Percentiles rank a stretch among this genome's conserved stretches.
Conservation (phyloP, 2,797 vertebrate genomes). For the Cichlasoma orientale region DNA sequence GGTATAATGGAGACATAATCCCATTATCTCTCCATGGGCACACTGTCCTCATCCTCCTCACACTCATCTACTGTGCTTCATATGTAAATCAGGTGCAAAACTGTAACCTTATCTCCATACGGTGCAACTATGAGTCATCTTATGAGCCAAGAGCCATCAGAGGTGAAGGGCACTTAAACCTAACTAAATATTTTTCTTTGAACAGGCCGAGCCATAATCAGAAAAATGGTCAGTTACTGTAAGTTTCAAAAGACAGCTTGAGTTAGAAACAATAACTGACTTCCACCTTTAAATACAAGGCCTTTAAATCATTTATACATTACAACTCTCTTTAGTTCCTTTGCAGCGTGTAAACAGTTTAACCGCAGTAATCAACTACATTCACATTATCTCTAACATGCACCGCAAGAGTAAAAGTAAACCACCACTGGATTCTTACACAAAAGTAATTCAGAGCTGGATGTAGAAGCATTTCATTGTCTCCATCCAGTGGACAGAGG, state of each 20-base stretch:
- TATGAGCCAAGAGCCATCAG: not conserved
- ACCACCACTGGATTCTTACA: not conserved
- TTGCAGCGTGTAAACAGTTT: not conserved
- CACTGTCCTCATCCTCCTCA: not conserved
- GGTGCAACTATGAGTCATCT: constrained; percentile 40
- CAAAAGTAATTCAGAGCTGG: too few relatives aligned
- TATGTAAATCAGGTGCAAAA: constrained; percentile 46
- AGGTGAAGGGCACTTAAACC: not conserved
- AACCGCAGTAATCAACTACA: not conserved
- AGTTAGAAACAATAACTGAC: not conserved
- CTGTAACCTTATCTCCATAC: constrained; percentile 36
- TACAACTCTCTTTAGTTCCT: not conserved
- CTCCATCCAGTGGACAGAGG: constrained; percentile 51
- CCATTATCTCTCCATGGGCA: constrained; percentile 31
- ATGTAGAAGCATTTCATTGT: not conserved
- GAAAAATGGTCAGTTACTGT: not conserved
- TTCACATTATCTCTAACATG: not conserved
- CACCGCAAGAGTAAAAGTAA: not conserved
- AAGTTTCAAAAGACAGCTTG: not conserved
- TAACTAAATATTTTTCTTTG: not conserved
- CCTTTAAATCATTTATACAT: not conserved
- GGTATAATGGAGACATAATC: constrained; percentile 49
- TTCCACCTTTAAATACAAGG: not conserved
- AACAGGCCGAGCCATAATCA: not conserved
- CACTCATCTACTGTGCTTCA: constrained; percentile 11